phyloP scores from a whole-genome alignment of 2,888 invertebrate genomes.

The Hirtodrosophila duncani region DNA sequence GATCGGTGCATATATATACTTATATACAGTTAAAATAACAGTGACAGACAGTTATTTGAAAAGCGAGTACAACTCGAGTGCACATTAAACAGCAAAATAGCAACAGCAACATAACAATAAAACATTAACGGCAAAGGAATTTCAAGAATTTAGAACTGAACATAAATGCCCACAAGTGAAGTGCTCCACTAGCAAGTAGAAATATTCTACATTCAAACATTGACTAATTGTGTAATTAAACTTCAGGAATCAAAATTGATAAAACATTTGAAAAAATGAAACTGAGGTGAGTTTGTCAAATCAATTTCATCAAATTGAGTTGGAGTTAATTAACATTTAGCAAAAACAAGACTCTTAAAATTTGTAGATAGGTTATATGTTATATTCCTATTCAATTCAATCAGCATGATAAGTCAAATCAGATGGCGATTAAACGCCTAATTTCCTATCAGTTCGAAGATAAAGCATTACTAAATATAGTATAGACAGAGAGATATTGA shows the following conservation, averaged over 20 bases:
- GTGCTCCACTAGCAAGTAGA: constrained; percentile 7
- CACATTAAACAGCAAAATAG: constrained; percentile 39
- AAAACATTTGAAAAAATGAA: constrained; percentile 66
- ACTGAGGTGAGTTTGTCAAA: constrained; percentile 58
- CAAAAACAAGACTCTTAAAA: background rate
- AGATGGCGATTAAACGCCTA: constrained; percentile 2
- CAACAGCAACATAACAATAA: constrained; percentile 23
- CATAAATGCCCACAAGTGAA: constrained; percentile 33
- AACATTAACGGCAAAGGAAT: constrained; percentile 44
- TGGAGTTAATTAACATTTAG: too few relatives aligned
- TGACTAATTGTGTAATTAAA: too few relatives aligned
- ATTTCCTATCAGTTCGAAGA: constrained; percentile 15
- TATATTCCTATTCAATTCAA: constrained; percentile 8
- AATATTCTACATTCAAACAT: constrained; percentile 6
- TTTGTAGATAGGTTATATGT: too few relatives aligned
- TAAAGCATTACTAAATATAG: too few relatives aligned
- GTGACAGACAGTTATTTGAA: constrained; percentile 12
- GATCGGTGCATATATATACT: constrained; percentile 1
- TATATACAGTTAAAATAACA: constrained; percentile 7
- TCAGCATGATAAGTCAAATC: constrained; percentile 46
- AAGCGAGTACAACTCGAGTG: constrained; percentile 49
- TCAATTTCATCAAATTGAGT: background rate
- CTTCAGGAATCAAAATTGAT: constrained; percentile 42
- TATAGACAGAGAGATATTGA: too few relatives aligned
- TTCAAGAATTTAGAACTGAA: constrained; percentile 34